Evolutionary conservation across 1,140 invertebrate species (phyloP), one percentile per base, ranked within the genome.

Genomic region (Anadara kagoshimensis): DNA sequence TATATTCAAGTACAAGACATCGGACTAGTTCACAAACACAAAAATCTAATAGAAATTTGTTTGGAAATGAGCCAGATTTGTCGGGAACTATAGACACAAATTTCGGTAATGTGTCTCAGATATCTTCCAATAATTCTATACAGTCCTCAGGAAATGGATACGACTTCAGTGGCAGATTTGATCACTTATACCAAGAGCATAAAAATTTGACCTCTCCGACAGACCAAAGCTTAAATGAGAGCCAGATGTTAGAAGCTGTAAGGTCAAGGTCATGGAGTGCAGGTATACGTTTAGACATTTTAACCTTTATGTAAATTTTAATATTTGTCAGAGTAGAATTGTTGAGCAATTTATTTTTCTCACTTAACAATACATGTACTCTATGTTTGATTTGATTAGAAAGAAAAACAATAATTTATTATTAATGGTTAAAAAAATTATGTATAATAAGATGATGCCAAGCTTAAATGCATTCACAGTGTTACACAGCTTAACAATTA

Each of bases 111-210:
- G 29, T 36, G 2, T 36, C 29, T 36, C 29, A 36, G 29, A 36
- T 36, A 36, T 36, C 29, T 7, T 3, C 29, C 7, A 57, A 53
- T 57, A 53, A 7, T 24, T 43, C 22, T 51, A 10, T 22, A 51
- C 49, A 26, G 26, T 24, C 14, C 8, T 26, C 36, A 47, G 51
- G 36, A 36, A 14, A 44, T 1, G 86, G 85, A 11, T 88, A 78
- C 76, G 81, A 89, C 68, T 89, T 89, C 66, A 70, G 73, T 20
- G 56, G 75, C 10, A 80, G 76, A 61, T 89, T 89, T 83, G 76
- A 83, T 56, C 69, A 72, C n/a, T 73, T 85, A 49, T 87, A 86
- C 68, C 71, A 79, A 36, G 85, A 89, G 68, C 86, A 88, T 64
- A 66, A 73, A 47, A 63, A 80, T 45, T 54, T 36, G 29, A 36